These are phyloP conservation scores for Anastatus disparis DNA, from an alignment of 1,140 invertebrate genomes.

Conservation along the genomic window DNA sequence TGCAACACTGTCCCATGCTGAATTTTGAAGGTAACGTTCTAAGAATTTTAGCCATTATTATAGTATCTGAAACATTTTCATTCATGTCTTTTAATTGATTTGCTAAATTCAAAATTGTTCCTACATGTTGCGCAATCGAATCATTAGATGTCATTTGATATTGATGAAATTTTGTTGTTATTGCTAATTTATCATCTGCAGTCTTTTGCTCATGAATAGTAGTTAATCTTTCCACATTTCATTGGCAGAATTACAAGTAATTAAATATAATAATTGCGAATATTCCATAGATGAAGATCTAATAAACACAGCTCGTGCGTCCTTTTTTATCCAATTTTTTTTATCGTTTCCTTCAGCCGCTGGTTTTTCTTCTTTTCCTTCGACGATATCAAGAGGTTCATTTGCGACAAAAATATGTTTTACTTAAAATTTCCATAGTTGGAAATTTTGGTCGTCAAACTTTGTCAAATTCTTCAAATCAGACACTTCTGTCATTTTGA, in stretches of 20 bases:
- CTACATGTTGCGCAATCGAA: too few relatives aligned
- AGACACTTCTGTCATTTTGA: too few relatives aligned
- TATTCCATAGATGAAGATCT: constrained; percentile 29
- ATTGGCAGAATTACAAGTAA: background rate
- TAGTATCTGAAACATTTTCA: constrained; percentile 6
- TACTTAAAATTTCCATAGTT: too few relatives aligned
- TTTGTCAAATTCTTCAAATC: too few relatives aligned
- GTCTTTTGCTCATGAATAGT: constrained; percentile 16
- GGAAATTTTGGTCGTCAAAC: too few relatives aligned
- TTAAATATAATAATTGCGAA: constrained; percentile 10
- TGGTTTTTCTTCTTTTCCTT: background rate
- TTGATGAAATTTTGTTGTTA: constrained; percentile 41
- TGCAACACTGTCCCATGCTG: constrained; percentile 31
- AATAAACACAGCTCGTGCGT: constrained; percentile 32
- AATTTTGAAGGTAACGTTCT: constrained; percentile 30
- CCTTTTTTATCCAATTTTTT: constrained; percentile 27
- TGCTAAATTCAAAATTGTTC: too few relatives aligned
- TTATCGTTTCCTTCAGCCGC: background rate
- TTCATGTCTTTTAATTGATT: constrained; percentile 39
- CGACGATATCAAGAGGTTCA: too few relatives aligned
- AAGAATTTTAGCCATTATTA: constrained; percentile 31
- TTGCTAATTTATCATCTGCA: constrained; percentile 34
- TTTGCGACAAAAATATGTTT: too few relatives aligned
- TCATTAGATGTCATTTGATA: constrained; percentile 35
- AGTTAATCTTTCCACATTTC: constrained; percentile 7